Percentiles rank a stretch among this genome's conserved stretches.
phyloP scores from a whole-genome alignment of 2,113 vertebrate genomes.

The Narcine bancroftii region DNA sequence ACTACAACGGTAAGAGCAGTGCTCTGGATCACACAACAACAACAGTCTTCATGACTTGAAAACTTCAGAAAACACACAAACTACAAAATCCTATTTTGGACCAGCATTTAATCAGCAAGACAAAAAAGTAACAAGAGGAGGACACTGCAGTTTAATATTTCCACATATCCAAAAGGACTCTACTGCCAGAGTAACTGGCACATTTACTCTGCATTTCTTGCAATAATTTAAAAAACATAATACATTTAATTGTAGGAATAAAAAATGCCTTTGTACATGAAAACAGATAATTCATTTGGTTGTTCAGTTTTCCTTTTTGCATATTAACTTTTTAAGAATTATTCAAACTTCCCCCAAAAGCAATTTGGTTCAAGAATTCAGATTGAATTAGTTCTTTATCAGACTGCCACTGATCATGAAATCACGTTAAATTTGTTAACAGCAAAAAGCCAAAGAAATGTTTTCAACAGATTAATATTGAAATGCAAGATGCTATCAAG shows the following conservation, averaged over 20 bases:
- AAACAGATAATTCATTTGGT: not conserved
- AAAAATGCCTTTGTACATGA: not conserved
- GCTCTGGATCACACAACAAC: not conserved
- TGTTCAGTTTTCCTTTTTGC: not conserved
- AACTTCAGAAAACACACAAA: not conserved
- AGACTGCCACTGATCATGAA: conserved; percentile 14
- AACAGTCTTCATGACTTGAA: not conserved
- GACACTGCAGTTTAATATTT: not conserved
- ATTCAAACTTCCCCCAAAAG: not conserved
- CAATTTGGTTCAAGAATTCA: not conserved
- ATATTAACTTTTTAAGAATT: conserved; percentile 4
- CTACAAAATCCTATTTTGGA: not conserved
- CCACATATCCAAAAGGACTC: not conserved
- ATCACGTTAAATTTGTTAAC: not conserved
- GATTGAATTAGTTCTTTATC: not conserved
- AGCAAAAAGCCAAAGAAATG: not conserved
- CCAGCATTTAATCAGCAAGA: not conserved
- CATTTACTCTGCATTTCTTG: not conserved
- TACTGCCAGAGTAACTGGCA: not conserved
- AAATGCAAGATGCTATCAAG: not conserved
- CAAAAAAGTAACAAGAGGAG: not conserved
- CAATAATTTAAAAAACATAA: not conserved
- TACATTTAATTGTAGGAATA: not conserved
- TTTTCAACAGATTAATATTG: not conserved
- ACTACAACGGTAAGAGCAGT: not conserved